Evolutionary conservation across 2,888 invertebrate species (phyloP), one percentile per base, ranked within the genome.

Genomic region (Chrysolina americana): DNA sequence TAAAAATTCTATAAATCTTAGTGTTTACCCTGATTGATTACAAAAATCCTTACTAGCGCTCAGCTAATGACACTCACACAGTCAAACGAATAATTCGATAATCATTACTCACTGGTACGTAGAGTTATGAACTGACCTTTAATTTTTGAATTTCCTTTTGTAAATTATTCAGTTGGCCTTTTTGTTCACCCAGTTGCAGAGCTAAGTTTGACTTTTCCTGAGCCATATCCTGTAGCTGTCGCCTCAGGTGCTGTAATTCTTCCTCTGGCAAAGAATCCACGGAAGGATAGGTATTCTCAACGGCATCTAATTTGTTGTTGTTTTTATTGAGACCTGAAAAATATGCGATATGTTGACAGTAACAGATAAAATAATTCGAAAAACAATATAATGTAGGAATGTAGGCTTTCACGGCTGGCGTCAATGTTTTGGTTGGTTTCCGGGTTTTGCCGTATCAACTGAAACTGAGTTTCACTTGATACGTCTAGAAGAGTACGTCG

Each of bases 61-160:
- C 28, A 28, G 28, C 28, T 28, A 3, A 28, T 28, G 28, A 5
- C 28, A 28, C 28, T 28, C 5, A 28, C 2, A 28, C 28, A 2
- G n/a, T n/a, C n/a, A n/a, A n/a, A n/a, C 36, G 8, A 36, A 36
- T 36, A 8, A 8, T 36, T n/a, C n/a, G n/a, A 36, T 3, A 44
- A 44, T 44, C 8, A 10, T 56, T 56, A 56, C 3, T 13, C 3
- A 56, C 13, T 41, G 13, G 8, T 19, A 59, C 0, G n/a, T 15
- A 28, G 36, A 63, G 15, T 15, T 21, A 11, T 41, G 21, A 6
- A 19, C 23, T 13, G 79, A 94, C 93, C 91, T 94, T 94, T 81
- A 95, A 87, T 81, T 92, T 91, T 53, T 91, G 90, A 80, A 94
- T 91, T 87, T 95, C 94, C 73, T 90, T 90, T 81, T 92, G 90